A percentile compares a stretch with the other conserved stretches of the same genome.
Conservation (phyloP, 2,797 vertebrate genomes). For the Brotogeris chrysoptera region DNA sequence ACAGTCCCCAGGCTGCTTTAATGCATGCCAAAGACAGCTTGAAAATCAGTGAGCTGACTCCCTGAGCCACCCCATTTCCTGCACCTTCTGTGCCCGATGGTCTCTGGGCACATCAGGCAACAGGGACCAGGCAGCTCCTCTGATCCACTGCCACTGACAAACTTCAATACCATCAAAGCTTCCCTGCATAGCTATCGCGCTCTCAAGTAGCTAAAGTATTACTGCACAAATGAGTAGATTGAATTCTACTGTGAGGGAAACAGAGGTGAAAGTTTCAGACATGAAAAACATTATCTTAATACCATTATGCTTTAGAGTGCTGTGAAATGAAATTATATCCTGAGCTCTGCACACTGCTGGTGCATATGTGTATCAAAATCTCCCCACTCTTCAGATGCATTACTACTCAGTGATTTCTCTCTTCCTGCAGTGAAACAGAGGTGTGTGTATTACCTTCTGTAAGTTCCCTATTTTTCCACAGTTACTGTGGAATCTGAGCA, state of each 20-base stretch:
- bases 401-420: neutral
- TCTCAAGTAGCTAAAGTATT: neutral
- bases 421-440: neutral
- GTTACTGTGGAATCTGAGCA: neutral
- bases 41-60: conserved; percentile 9
- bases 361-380: neutral
- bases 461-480: neutral
- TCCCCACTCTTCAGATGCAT: neutral
- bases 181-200: neutral
- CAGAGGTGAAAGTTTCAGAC: neutral
- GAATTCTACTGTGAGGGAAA: neutral
- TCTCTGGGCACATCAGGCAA: neutral
- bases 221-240: neutral
- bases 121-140: neutral
- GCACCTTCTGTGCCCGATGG: neutral
- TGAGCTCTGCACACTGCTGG: neutral
- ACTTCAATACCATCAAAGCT: neutral
- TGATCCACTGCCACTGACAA: neutral
- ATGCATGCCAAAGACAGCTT: conserved; percentile 40
- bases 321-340: neutral
- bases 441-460: neutral
- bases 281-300: neutral
- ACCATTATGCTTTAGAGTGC: neutral
- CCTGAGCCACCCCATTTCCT: neutral
- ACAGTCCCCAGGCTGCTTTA: conserved; percentile 33